phyloP scores from a whole-genome alignment of 2,797 vertebrate genomes.

The Hemibagrus guttatus region DNA sequence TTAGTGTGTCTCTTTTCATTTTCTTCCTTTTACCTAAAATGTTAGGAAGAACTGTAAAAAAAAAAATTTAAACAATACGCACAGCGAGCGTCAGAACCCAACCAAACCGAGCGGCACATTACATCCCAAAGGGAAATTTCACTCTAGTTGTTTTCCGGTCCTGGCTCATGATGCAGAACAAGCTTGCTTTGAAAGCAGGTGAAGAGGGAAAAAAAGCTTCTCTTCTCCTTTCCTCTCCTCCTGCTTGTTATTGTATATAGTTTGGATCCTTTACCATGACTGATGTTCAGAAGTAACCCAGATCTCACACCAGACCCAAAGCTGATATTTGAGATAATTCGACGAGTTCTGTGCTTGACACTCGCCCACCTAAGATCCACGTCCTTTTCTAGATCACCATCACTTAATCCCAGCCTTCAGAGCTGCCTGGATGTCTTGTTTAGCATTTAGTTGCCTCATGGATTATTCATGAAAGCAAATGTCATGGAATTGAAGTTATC shows the following conservation, averaged over 20 bases:
- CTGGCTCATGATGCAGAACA: slow-evolving; percentile 11
- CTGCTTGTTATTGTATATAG: not conserved
- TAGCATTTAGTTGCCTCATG: slow-evolving; percentile 29
- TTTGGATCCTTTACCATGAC: slow-evolving; percentile 12
- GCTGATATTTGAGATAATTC: slow-evolving; percentile 16
- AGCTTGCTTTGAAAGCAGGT: slow-evolving; percentile 45
- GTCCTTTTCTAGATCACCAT: slow-evolving; percentile 14
- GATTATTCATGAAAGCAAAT: slow-evolving; percentile 46
- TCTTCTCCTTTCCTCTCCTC: not conserved
- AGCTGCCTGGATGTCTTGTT: slow-evolving; percentile 8
- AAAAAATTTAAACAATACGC: slow-evolving; percentile 46
- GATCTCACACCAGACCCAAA: slow-evolving; percentile 16
- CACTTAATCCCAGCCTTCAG: slow-evolving; percentile 15
- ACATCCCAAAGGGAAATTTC: slow-evolving; percentile 44
- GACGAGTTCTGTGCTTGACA: not conserved
- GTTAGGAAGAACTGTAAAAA: slow-evolving; percentile 59
- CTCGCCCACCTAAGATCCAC: not conserved
- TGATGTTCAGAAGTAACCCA: slow-evolving; percentile 24
- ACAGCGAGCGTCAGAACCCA: slow-evolving; percentile 32
- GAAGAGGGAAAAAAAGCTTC: not conserved
- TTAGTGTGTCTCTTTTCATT: slow-evolving; percentile 61
- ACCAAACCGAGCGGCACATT: slow-evolving; percentile 19
- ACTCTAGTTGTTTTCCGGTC: slow-evolving; percentile 33
- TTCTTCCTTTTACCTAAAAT: slow-evolving; percentile 54
- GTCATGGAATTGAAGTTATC: slow-evolving; percentile 23